Evolutionary conservation across 2,888 invertebrate genomes (phyloP), one percentile per base, ranked within the genome.

Genomic region (Brachyopa scutellaris): DNA sequence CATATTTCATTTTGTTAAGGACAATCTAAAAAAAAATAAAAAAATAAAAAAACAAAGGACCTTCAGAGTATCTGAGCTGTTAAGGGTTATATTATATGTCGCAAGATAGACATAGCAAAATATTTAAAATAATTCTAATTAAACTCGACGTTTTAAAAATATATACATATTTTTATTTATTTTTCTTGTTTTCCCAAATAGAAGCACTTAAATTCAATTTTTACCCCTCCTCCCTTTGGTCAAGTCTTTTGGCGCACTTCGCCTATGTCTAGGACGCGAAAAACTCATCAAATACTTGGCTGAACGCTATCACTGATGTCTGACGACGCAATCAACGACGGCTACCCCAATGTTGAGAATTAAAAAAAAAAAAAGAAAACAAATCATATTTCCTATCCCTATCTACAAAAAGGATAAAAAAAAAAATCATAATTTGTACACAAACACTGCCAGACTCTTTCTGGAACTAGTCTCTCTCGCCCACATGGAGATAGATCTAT

Each of bases 371-470:
- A 67, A 47, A 13, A n/a, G n/a, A n/a, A n/a, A n/a, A n/a, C n/a
- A 11, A 15, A 23, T 11, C 26, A 45, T 1, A 19, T 13, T 59
- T n/a, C 38, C 45, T 26, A 19, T 47, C 45, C 45, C 21, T 67
- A 74, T 67, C 42, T 29, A 26, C 0, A 51, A 49, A 47, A 55
- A 26, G 38, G 9, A 31, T 11, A 1, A 51, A n/a, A 57, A 76
- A 70, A 82, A 82, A 70, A 40, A 17, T 72, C 66, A 82, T 76
- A 76, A 76, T 82, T 82, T 77, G 59, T 53, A 55, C 45, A 55
- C 82, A 82, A 82, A 77, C 66, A 82, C 80, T 70, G 72, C 8
- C 66, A 59, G 40, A 26, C 70, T 82, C 61, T 49, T 51, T 42
- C 49, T 33, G 13, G 47, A 61, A 73, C 45, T 51, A 53, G 40